Evolutionary conservation across 64 coral and sea anemone species (phyloP), one percentile per base, ranked within the genome.

Genomic region (Stichodactyla helianthus): DNA sequence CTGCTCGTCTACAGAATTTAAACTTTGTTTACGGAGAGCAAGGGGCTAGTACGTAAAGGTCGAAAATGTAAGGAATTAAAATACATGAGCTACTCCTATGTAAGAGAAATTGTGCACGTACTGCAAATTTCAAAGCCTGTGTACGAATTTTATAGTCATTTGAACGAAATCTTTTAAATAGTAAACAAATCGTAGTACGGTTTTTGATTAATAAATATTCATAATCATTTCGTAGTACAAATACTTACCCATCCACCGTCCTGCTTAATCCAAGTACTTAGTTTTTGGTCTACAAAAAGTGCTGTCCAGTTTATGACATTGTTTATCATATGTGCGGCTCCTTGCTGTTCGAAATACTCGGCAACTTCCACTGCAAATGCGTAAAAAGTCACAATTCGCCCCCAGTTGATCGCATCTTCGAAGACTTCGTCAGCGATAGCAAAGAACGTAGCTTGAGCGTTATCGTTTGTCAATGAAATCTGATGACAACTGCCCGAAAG

Each of bases 331-430:
- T 55, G 70, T 3, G 85, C 76, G n/a, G 85, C 68, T 67, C 77
- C 81, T 87, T 90, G 60, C 10, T 27, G 60, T 57, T 81, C 26
- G 56, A 91, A 91, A 91, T 62, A 91, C 89, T 91, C 84, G 9
- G 84, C 89, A 22, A 87, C 31, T 65, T 91, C 86, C 20, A 91
- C 89, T 22, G 84, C 86, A 63, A 91, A 91, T 2, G 89, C 84
- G 31, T 82, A 82, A 54, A 68, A 82, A 7, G 89, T 86, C 54
- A 87, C 77, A 19, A 91, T 91, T 19, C 89, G 78, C 2, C 89
- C 89, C 89, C 89, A 91, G 77, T 91, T 91, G 71, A 91, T 91
- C n/a, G 85, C 55, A 71, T 91, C 89, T 15, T 77, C 74, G 51
- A 91, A 91, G 50, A 91, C 79, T 20, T 91, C 89, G 77, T 91